Conservation (phyloP, 2,888 invertebrate genomes). For the Sminthurides aquaticus region DNA sequence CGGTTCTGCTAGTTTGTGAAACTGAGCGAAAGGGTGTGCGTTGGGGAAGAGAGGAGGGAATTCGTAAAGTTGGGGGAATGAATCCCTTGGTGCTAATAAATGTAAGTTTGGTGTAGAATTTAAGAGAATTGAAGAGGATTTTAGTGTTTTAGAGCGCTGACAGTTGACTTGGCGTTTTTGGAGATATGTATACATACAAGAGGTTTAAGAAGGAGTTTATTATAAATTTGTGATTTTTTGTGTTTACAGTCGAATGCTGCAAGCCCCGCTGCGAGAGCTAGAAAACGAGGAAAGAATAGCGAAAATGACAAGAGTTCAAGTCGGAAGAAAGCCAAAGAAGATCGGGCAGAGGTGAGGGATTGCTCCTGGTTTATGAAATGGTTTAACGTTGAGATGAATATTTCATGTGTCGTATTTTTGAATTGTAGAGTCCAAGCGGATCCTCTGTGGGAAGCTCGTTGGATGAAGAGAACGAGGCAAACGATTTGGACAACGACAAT, state of each 20-base stretch:
- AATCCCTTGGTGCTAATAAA: background rate
- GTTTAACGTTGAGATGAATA: too few species aligned
- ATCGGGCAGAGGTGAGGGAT: constrained; percentile 52
- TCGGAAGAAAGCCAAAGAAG: constrained; percentile 55
- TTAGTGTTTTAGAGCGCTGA: background rate
- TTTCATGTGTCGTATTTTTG: too few species aligned
- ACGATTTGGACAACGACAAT: constrained; percentile 39
- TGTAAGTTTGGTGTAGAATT: background rate
- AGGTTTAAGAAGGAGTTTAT: background rate
- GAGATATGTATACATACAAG: too few species aligned
- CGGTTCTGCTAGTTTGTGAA: background rate
- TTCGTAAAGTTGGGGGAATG: background rate
- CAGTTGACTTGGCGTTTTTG: too few species aligned
- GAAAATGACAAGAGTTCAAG: constrained; percentile 54
- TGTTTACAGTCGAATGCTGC: constrained; percentile 40
- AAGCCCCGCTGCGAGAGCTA: constrained; percentile 41
- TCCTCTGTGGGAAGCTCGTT: constrained; percentile 77
- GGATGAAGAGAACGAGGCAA: constrained; percentile 53
- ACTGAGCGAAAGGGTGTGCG: background rate
- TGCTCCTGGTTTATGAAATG: background rate
- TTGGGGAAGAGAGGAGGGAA: background rate
- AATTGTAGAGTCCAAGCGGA: constrained; percentile 62
- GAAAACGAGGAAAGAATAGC: constrained; percentile 47
- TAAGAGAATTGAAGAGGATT: background rate
- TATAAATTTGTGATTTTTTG: background rate